Conservation (phyloP, 2,888 invertebrate species). For the Nasonovia ribisnigri region DNA sequence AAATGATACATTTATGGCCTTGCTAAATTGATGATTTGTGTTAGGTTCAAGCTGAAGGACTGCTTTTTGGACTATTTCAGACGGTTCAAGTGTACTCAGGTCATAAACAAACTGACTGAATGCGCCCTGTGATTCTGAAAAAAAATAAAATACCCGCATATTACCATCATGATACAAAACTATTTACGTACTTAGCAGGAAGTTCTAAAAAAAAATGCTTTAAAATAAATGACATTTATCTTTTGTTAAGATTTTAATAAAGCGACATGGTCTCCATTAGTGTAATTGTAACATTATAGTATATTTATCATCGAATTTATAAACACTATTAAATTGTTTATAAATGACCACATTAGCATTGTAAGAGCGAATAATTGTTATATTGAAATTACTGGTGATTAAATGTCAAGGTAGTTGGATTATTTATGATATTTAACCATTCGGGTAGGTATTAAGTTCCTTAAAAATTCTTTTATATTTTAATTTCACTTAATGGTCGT, state of each 20-base stretch:
- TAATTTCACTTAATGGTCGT: background rate
- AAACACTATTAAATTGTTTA: background rate
- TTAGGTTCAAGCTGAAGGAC: conserved; percentile 33
- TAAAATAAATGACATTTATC: background rate
- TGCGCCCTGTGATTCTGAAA: background rate
- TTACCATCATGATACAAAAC: background rate
- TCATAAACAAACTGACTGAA: conserved; percentile 23
- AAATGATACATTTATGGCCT: conserved; percentile 13
- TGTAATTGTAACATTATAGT: background rate
- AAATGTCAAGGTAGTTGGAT: background rate
- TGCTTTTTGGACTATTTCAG: conserved; percentile 42
- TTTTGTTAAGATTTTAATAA: background rate
- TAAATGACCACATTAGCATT: background rate
- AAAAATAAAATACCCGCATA: background rate
- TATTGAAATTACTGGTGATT: background rate
- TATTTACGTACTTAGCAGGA: background rate
- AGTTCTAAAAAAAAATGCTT: background rate
- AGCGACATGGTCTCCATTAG: background rate
- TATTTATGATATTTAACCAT: background rate
- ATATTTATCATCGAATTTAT: background rate
- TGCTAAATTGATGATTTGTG: background rate
- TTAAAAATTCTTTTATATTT: background rate
- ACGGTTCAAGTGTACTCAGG: conserved; percentile 3
- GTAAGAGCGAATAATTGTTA: background rate
- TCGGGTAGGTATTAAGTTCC: background rate